Base-by-base conservation (phyloP, 64 coral and sea anemone genomes). In the Pocillopora damicornis region DNA sequence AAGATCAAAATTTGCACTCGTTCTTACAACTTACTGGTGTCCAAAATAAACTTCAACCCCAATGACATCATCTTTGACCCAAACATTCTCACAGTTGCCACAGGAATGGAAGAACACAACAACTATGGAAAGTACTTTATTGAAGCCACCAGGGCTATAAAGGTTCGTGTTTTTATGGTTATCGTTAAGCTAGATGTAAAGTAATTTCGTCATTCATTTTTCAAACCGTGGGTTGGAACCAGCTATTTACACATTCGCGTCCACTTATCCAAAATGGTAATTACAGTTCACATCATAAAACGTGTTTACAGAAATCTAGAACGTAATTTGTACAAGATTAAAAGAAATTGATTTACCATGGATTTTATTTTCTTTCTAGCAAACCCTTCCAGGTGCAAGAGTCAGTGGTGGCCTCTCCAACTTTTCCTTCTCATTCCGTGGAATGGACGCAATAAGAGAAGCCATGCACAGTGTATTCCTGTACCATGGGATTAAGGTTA, bases 41-140 rank as follows among this genome's bases (percentile, higher is more conserved):
- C 92, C 74, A 90, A 92, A 86, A 88, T 93, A 10, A 75, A 99
- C n/a, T 95, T 99, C 34, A 95, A 99, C 61, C 93, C 93, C 13
- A 99, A 99, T 67, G 97, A 99, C 74, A 99, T 99, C 66, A 99
- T 99, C 76, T 99, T 99, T 81, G 97, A 99, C 88, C 97, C 97
- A 9, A 99, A 99, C 84, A 99, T 99, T 77, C 86, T 99, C 60
- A 99, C 97, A 22, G 90, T 99, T 68, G 97, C 97, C 26, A 99
- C 97, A 12, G 97, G 97, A 8, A 99, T 99, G 64, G 97, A 99
- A 8, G 97, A 99, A 37, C 97, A 99, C 66, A 99, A 81, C 35
- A 99, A 99, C 77, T 99, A 99, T 77, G 97, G 97, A 61, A 99
- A 99, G 73, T 99, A 93, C 74, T 99, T 95, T 74, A 90, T 99